Base-by-base conservation (phyloP, 2,113 vertebrate species). In the Callipepla squamata region DNA sequence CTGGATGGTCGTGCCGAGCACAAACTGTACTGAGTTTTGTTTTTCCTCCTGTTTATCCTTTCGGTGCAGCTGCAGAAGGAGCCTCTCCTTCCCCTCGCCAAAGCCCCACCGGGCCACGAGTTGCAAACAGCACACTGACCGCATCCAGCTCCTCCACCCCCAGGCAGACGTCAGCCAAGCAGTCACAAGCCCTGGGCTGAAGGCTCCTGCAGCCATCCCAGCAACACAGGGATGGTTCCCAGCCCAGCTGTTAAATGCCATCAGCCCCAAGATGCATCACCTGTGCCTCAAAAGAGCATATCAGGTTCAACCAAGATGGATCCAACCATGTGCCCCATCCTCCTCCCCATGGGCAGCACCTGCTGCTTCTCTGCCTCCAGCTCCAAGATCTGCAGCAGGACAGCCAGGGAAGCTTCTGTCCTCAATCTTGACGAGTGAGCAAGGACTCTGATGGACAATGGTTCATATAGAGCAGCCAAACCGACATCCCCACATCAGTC, bases 11-110 rank as follows among this genome's bases (percentile, higher is more conserved):
- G 55, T 65, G 23, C 13, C 12, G 48, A 97, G 94, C 58, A 96
- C 86, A 89, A 47, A 28, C 6, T 95, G 78, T 96, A 81, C 88
- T 81, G 57, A 44, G 40, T 89, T 79, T 79, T 92, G n/a, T 2
- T 89, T 93, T 90, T 59, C 76, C 93, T 94, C 62, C 77, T 96
- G 89, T 91, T 94, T 95, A 91, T 66, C 75, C 90, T 90, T 94
- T 70, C 86, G 88, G 57, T 67, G 83, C 85, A 97, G 95, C 96
- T 97, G 76, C 94, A 92, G 90, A 8, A 8, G 47, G 91, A 91
- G 80, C 50, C 66, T 88, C 81, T 94, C 73, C 68, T 62, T 80
- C 90, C 83, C 79, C 36, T 51, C 72, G 15, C 42, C 87, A 91
- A 93, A 95, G 94, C 85, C 90, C 93, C 96, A 89, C 8, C 0